phyloP scores from a whole-genome alignment of 2,797 vertebrate species.

The Chiloscyllium punctatum region DNA sequence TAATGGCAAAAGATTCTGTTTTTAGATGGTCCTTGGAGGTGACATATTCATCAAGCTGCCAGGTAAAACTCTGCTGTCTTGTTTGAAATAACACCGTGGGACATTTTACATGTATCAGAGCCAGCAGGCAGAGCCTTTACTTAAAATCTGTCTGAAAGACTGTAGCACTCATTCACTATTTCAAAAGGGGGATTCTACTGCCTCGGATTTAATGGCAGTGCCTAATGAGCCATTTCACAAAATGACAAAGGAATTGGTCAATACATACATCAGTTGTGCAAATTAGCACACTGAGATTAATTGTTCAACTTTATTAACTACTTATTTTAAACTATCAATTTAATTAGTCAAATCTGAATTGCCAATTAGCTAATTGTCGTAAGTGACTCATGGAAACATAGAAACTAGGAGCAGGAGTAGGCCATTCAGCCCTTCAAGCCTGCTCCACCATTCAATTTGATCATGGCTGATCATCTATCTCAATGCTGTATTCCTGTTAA shows the following conservation, averaged over 20 bases:
- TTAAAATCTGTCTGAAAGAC: not conserved
- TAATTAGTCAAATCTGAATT: not conserved
- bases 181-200: too few species aligned
- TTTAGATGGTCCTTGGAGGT: not conserved
- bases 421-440: too few species aligned
- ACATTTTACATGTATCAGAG: not conserved
- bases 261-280: not conserved
- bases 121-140: not conserved
- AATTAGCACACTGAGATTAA: not conserved
- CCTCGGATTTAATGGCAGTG: too few species aligned
- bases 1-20: not conserved
- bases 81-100: not conserved
- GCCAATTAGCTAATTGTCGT: not conserved
- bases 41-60: not conserved
- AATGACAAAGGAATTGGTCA: not conserved
- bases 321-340: not conserved
- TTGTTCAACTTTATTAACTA: not conserved
- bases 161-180: not conserved
- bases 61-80: not conserved
- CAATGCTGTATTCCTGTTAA: too few species aligned
- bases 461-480: too few species aligned
- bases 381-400: not conserved
- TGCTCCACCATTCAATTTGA: too few species aligned
- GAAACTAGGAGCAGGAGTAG: too few species aligned
- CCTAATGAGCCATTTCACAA: not conserved